Evolutionary conservation across 92 coral and sea anemone genomes (phyloP).

Genomic region (Pocillopora meandrina): DNA sequence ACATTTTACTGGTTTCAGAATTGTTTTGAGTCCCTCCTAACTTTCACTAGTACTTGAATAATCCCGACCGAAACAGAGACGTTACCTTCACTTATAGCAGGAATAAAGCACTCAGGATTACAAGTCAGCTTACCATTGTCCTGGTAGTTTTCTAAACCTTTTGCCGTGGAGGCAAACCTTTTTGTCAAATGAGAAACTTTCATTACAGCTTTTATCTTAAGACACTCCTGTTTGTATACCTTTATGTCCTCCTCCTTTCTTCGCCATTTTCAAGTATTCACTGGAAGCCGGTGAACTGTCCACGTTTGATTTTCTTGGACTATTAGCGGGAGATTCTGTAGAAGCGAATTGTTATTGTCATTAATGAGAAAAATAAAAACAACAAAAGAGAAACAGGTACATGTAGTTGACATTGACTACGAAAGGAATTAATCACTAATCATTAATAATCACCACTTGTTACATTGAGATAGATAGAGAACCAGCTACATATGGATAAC

Average conservation of each 20-base stretch:
- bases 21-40: neutral
- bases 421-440: no score
- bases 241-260: slow-evolving; percentile 36
- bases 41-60: neutral
- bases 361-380: neutral
- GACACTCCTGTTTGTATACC: neutral
- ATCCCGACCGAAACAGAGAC: neutral
- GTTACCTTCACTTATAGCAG: neutral
- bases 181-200: no score
- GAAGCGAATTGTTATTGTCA: neutral
- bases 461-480: no score
- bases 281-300: neutral
- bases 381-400: no score
- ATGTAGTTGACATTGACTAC: no score
- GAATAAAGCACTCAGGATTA: no score
- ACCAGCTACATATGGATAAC: neutral
- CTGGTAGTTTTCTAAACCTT: no score
- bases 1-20: neutral
- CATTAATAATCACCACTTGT: no score
- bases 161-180: neutral
- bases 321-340: slow-evolving; percentile 17
- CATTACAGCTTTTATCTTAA: no score
- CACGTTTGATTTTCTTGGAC: slow-evolving; percentile 17
- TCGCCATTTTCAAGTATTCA: slow-evolving; percentile 34
- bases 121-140: no score